Evolutionary conservation across 2,797 vertebrate genomes (phyloP).

Genomic region (Macrochelys suwanniensis): DNA sequence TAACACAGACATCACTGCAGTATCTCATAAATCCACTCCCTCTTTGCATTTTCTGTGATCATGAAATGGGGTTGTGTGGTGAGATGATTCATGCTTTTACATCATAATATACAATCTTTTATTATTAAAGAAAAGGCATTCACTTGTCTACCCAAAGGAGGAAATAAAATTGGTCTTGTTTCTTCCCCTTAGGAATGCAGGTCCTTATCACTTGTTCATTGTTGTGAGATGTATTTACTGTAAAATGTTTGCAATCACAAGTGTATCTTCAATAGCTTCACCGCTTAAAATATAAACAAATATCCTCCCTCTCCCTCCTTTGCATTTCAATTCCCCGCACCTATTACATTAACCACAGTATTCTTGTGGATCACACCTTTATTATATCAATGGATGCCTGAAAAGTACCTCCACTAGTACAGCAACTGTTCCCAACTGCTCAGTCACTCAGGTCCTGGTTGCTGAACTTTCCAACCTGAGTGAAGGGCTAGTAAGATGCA

Average conservation of each 20-base stretch:
- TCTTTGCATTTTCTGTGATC: not conserved
- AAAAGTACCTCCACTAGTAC: not conserved
- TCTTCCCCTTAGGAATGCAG: accelerated
- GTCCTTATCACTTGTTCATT: not conserved
- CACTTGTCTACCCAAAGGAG: not conserved
- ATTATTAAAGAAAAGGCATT: accelerated
- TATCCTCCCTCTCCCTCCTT: not conserved
- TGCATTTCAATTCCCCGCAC: not conserved
- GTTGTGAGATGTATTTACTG: not conserved
- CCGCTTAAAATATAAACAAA: not conserved
- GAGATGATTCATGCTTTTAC: accelerated
- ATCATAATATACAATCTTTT: not conserved
- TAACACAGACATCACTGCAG: not conserved
- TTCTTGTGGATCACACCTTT: not conserved
- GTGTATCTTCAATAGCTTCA: not conserved
- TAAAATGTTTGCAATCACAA: not conserved
- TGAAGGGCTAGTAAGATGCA: accelerated
- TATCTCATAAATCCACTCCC: not conserved
- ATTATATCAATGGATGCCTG: not conserved
- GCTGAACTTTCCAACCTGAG: not conserved
- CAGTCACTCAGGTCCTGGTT: not conserved
- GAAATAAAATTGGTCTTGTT: not conserved
- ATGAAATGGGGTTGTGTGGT: accelerated
- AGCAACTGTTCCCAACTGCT: not conserved
- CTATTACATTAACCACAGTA: not conserved